Evolutionary conservation across 2,888 invertebrate genomes (phyloP).

Genomic region (Zhengitettix transpicula): DNA sequence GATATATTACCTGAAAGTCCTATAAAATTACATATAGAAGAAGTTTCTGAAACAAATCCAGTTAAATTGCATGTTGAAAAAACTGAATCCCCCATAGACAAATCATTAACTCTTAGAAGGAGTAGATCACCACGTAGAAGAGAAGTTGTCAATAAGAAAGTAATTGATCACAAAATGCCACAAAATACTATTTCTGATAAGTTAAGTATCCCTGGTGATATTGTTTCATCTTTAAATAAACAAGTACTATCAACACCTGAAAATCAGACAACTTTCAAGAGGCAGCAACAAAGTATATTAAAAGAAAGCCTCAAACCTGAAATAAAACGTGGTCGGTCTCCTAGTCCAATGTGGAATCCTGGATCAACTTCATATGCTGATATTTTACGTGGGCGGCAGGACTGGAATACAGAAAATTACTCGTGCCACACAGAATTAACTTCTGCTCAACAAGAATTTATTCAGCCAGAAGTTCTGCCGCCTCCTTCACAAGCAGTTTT

Average conservation of each 20-base stretch:
- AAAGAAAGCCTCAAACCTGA: constrained; percentile 18
- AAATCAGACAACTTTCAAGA: too few species aligned
- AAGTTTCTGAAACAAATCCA: not conserved
- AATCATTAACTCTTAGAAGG: not conserved
- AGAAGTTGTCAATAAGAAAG: not conserved
- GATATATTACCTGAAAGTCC: too few species aligned
- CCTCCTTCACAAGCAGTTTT: constrained; percentile 21
- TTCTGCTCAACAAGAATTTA: not conserved
- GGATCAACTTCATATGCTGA: constrained; percentile 65
- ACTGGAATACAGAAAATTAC: not conserved
- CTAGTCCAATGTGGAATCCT: constrained; percentile 56
- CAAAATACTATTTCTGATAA: too few species aligned
- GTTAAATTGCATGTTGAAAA: not conserved
- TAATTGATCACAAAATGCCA: not conserved
- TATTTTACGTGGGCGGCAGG: constrained; percentile 43
- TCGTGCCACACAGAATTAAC: not conserved
- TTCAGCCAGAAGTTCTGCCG: constrained; percentile 3
- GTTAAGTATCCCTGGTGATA: too few species aligned
- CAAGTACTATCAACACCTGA: too few species aligned
- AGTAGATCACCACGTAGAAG: not conserved
- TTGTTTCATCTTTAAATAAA: too few species aligned
- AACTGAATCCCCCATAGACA: not conserved
- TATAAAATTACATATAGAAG: too few species aligned
- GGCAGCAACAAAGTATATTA: constrained; percentile 4
- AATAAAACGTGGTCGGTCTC: constrained; percentile 33